phyloP scores from a whole-genome alignment of 2,888 invertebrate genomes.

The Ferrisia virgata region DNA sequence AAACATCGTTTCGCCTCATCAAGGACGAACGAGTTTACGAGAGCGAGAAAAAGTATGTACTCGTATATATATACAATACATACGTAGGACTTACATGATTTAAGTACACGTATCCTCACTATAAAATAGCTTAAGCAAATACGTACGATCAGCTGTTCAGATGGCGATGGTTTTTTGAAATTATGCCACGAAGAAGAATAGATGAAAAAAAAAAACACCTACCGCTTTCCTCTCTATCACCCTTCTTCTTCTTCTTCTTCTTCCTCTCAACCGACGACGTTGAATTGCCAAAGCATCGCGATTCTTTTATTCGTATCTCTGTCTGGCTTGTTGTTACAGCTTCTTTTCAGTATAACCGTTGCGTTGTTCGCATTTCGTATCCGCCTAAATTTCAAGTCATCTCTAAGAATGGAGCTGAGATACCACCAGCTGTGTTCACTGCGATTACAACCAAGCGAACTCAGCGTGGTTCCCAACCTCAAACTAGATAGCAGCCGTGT shows the following conservation, averaged over 20 bases:
- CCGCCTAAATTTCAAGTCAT: neutral
- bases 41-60: neutral
- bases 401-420: conserved; percentile 72
- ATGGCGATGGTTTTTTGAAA: neutral
- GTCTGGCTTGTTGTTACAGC: too few relatives aligned
- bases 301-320: too few relatives aligned
- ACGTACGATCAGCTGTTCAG: neutral
- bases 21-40: neutral
- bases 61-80: too few relatives aligned
- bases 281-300: neutral
- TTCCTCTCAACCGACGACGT: neutral
- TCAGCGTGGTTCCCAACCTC: conserved; percentile 95
- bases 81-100: too few relatives aligned
- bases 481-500: conserved; percentile 52
- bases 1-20: conserved; percentile 13
- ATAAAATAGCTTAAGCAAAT: too few relatives aligned
- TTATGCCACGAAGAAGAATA: neutral
- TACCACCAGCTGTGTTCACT: conserved; percentile 99
- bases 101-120: too few relatives aligned
- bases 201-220: conserved; percentile 22
- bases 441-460: conserved; percentile 76
- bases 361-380: neutral
- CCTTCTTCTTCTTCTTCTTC: conserved; percentile 36
- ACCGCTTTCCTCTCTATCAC: conserved; percentile 48
- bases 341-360: neutral